A percentile compares a stretch with the other conserved stretches of the same genome.
Conservation (phyloP, 2,797 vertebrate genomes). For the Telmatherina bonti region DNA sequence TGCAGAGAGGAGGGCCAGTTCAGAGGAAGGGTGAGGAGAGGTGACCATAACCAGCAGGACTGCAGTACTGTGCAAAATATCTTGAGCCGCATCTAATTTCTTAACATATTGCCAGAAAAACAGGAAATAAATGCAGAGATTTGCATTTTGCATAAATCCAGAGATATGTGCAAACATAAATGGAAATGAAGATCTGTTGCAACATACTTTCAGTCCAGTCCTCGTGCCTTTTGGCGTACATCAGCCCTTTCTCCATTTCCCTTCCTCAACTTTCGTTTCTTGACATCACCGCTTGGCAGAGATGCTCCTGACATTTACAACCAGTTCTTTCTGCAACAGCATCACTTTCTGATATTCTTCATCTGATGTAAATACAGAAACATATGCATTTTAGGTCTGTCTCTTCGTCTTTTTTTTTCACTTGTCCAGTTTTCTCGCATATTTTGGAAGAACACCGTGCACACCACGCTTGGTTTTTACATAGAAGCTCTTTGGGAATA, state of each 20-base stretch:
- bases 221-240: background rate
- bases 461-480: too few species aligned
- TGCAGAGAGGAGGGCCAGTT: slow-evolving; percentile 17
- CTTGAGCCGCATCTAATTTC: background rate
- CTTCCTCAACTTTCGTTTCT: background rate
- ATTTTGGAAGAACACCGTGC: too few species aligned
- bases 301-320: too few species aligned
- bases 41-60: slow-evolving; percentile 3
- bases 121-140: background rate
- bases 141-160: too few species aligned
- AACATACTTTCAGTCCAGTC: background rate
- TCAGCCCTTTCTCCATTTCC: background rate
- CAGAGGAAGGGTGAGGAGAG: slow-evolving; percentile 16
- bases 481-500: too few species aligned
- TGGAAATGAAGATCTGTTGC: background rate
- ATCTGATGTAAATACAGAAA: too few species aligned
- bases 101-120: background rate
- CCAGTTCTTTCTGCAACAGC: too few species aligned
- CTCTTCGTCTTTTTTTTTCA: background rate
- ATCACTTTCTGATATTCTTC: background rate
- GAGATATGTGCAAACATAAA: background rate
- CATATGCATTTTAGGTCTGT: background rate
- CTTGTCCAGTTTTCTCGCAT: too few species aligned
- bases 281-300: background rate
- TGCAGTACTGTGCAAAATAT: background rate